phyloP scores from a whole-genome alignment of 2,888 invertebrate species.

The Brenthis daphne region DNA sequence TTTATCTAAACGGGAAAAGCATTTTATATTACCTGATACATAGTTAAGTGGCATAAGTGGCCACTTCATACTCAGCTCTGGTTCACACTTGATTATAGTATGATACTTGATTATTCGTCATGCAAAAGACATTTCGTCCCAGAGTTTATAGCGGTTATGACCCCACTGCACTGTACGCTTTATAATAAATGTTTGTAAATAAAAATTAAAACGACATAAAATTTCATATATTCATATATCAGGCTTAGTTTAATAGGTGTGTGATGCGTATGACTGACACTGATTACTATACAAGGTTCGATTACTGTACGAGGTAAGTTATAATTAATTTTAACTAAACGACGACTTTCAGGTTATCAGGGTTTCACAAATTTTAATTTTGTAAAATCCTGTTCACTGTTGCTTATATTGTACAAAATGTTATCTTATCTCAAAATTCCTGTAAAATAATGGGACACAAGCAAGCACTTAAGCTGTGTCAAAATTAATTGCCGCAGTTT shows the following conservation, averaged over 20 bases:
- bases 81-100: constrained; percentile 26
- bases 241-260: too few species aligned
- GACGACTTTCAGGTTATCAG: too few species aligned
- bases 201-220: neutral
- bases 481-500: constrained; percentile 8
- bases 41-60: constrained; percentile 23
- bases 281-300: too few species aligned
- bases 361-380: too few species aligned
- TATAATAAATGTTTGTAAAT: neutral
- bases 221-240: neutral
- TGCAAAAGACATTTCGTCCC: constrained; percentile 22
- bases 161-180: constrained; percentile 6
- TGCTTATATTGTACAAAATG: too few species aligned
- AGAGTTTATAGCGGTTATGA: constrained; percentile 12
- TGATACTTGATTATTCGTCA: constrained; percentile 30
- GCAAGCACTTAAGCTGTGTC: neutral
- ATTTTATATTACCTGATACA: constrained; percentile 35
- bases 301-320: too few species aligned
- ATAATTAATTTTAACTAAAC: too few species aligned
- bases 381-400: too few species aligned
- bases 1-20: constrained; percentile 18
- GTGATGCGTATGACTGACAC: too few species aligned
- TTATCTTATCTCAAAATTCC: too few species aligned
- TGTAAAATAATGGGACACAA: too few species aligned
- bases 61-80: constrained; percentile 27